Evolutionary conservation across 2,113 vertebrate species (phyloP), one percentile per base, ranked within the genome.

Genomic region (Echinops telfairi): DNA sequence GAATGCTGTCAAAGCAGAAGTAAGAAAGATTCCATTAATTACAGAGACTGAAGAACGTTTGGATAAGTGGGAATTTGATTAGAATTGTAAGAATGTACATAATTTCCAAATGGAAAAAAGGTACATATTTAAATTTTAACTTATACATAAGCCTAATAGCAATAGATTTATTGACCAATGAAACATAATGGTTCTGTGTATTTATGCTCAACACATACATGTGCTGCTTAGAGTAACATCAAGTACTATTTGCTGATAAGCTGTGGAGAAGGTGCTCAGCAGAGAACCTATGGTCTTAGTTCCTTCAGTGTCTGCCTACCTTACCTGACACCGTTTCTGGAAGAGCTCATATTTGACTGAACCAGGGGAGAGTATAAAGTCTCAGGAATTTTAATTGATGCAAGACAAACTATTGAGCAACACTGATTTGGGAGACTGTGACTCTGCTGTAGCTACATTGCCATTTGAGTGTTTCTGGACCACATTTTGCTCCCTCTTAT

Each of bases 51-150:
- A 89, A 60, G 38, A 86, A 79, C 2, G 12, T 70, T 47, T 84
- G 11, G 27, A 82, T 90, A 90, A 78, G 12, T 64, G 2, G 9
- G 4, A 11, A 58, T 85, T 80, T 36, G 6, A 38, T 64, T 88
- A 62, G 14, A 73, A 43, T 60, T 2, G 15, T 66, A 77, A 83
- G 10, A 29, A 91, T 62, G 31, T 83, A 2, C 2, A 81, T 29
- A 71, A 91, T 73, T 81, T 86, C 25, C 19, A 90, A 71, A 33
- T 71, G 15, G 22, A 92, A 95, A 25, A 17, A 16, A 83, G 64
- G 22, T 4, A 75, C 19, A 76, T 53, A 80, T 33, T 88, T 60
- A 66, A 92, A 77, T 15, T 3, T 10, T 36, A 71, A 90, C 23
- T 53, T 36, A 15, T 64, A 64, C 47, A 53, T 75, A 66, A 27